These are phyloP conservation scores for Clarias fuscus DNA, from an alignment of 2,797 vertebrate genomes.

Conservation along the genomic window DNA sequence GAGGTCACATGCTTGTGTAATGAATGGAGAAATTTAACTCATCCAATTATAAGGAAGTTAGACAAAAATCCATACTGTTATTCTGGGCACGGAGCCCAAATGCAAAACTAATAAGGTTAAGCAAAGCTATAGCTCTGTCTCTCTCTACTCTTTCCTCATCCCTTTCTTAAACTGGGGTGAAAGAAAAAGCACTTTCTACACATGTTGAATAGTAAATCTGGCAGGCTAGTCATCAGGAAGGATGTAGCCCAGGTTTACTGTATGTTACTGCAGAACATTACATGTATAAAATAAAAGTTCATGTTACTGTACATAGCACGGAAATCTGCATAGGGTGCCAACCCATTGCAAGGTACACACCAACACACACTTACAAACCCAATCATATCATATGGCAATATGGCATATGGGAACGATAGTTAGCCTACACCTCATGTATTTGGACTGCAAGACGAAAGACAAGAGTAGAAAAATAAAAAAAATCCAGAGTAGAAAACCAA, in stretches of 20 bases:
- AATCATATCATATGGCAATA: no score
- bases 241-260: neutral
- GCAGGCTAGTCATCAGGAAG: slow-evolving; percentile 14
- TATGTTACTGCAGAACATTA: neutral
- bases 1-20: slow-evolving; percentile 95
- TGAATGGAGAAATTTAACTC: slow-evolving; percentile 99
- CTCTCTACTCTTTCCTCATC: neutral
- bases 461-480: no score
- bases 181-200: slow-evolving; percentile 7
- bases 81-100: slow-evolving; percentile 92
- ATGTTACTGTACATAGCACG: neutral
- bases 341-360: no score
- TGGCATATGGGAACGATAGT: no score
- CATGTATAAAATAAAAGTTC: neutral
- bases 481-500: no score
- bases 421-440: no score
- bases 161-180: slow-evolving; percentile 4
- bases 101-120: slow-evolving; percentile 98
- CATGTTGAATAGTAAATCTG: neutral
- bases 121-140: slow-evolving; percentile 69
- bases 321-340: neutral
- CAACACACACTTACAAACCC: no score
- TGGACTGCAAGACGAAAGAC: no score
- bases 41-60: slow-evolving; percentile 95
- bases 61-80: slow-evolving; percentile 98